Evolutionary conservation across 2,113 vertebrate genomes (phyloP).

Genomic region (Perccottus glenii): DNA sequence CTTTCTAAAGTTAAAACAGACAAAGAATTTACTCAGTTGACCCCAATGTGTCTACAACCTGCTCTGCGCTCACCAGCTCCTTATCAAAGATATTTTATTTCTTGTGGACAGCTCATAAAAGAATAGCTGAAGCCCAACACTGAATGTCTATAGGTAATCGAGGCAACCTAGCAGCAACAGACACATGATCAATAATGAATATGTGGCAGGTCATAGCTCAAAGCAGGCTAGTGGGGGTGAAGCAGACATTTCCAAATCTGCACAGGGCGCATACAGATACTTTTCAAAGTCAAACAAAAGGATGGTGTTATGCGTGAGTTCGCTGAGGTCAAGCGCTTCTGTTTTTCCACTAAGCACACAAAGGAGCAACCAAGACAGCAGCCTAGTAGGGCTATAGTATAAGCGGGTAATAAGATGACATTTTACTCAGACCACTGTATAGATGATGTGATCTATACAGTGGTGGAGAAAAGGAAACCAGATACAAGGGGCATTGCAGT

Average conservation of each 20-base stretch:
- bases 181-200: constrained; percentile 68
- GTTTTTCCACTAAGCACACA: constrained; percentile 19
- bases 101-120: constrained; percentile 24
- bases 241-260: constrained; percentile 27
- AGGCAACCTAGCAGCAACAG: constrained; percentile 41
- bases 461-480: neutral
- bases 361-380: constrained; percentile 17
- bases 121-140: constrained; percentile 15
- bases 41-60: constrained; percentile 32
- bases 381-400: neutral
- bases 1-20: constrained; percentile 31
- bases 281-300: constrained; percentile 36
- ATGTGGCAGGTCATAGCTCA: constrained; percentile 62
- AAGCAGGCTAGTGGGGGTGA: constrained; percentile 36
- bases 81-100: constrained; percentile 42
- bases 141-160: constrained; percentile 47
- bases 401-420: constrained; percentile 9
- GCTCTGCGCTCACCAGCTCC: constrained; percentile 10
- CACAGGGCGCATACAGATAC: constrained; percentile 48
- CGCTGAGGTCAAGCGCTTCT: constrained; percentile 2
- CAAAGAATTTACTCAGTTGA: constrained; percentile 23
- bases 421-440: constrained; percentile 24
- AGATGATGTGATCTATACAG: constrained; percentile 15
- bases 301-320: constrained; percentile 31
- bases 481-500: constrained; percentile 25